Percentiles rank a stretch among this genome's conserved stretches.
Conservation (phyloP, 2,113 vertebrate species). For the Emydocephalus ijimae region DNA sequence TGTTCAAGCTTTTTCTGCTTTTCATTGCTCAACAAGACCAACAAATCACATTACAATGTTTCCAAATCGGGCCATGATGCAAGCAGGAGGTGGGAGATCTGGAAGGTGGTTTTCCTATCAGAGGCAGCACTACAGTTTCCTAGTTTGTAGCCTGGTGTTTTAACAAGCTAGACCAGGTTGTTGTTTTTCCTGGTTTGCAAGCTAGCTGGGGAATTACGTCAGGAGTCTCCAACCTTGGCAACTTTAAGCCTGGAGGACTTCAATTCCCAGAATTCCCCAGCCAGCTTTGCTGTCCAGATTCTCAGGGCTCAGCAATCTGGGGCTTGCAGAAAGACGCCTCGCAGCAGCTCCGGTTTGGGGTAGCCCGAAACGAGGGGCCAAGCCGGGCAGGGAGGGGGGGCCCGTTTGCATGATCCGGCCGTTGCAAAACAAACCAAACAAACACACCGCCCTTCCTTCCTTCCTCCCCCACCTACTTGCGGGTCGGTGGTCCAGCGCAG, state of each 20-base stretch:
- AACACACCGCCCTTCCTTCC: not conserved
- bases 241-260: no score
- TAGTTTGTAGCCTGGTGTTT: not conserved
- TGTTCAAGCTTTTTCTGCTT: not conserved
- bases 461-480: not conserved
- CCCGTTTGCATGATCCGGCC: no score
- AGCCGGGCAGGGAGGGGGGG: not conserved
- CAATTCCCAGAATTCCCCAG: no score
- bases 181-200: not conserved
- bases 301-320: not conserved
- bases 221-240: no score
- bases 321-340: not conserved
- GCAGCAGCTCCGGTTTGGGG: no score
- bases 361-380: not conserved
- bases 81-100: not conserved
- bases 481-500: no score
- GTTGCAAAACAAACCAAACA: no score
- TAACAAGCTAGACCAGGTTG: not conserved
- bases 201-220: not conserved
- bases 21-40: not conserved
- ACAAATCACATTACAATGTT: not conserved
- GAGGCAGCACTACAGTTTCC: not conserved
- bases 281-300: not conserved
- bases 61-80: not conserved
- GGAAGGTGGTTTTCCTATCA: not conserved